Evolutionary conservation across 2,797 vertebrate genomes (phyloP).

Genomic region (Serranus cabrilla): DNA sequence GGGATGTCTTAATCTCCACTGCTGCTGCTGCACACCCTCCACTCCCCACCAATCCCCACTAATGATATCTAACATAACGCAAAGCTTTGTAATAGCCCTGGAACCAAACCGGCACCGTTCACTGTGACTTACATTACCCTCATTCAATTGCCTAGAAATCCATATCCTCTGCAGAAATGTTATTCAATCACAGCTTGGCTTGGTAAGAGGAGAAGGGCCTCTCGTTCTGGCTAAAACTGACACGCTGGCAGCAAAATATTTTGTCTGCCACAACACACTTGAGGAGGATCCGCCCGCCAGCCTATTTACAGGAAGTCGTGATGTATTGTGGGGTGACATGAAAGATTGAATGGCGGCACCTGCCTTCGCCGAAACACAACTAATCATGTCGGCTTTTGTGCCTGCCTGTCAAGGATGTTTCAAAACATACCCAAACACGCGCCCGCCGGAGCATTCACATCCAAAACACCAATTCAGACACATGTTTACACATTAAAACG

Average conservation of each 20-base stretch:
- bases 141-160: slow-evolving; percentile 61
- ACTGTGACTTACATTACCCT: slow-evolving; percentile 56
- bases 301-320: slow-evolving; percentile 62
- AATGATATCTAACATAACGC: slow-evolving; percentile 73
- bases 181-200: slow-evolving; percentile 62
- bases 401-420: slow-evolving; percentile 59
- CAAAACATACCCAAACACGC: slow-evolving; percentile 46
- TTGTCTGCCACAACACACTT: slow-evolving; percentile 46
- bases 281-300: slow-evolving; percentile 57
- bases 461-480: slow-evolving; percentile 52
- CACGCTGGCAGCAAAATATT: slow-evolving; percentile 61
- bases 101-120: slow-evolving; percentile 61
- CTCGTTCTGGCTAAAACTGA: slow-evolving; percentile 37
- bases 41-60: slow-evolving; percentile 59
- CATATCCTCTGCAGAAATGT: slow-evolving; percentile 59
- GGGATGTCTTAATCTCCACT: slow-evolving; percentile 73
- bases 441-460: slow-evolving; percentile 27
- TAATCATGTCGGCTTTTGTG: slow-evolving; percentile 66
- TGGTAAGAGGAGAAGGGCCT: slow-evolving; percentile 29
- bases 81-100: slow-evolving; percentile 68
- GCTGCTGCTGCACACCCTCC: slow-evolving; percentile 59
- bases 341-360: slow-evolving; percentile 69
- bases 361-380: slow-evolving; percentile 59
- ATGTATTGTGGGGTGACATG: slow-evolving; percentile 59
- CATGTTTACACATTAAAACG: slow-evolving; percentile 62